Conservation (phyloP, 2,797 vertebrate genomes). For the Bovichtus variegatus region DNA sequence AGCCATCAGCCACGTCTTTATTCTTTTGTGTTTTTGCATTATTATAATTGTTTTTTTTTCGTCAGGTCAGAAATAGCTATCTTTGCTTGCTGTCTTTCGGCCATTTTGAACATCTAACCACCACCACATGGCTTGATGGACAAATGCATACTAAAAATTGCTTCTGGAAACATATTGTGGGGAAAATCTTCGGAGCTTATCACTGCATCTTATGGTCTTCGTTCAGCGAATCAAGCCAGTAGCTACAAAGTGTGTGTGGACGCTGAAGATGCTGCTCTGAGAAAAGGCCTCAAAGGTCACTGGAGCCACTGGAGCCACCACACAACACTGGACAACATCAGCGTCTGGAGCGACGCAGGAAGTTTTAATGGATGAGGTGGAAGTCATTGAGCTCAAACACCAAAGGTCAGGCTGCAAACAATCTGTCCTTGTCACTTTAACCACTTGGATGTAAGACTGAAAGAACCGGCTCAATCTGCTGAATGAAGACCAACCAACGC, state of each 20-base stretch:
- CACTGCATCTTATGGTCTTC: neutral
- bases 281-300: neutral
- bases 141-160: neutral
- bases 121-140: too few species aligned
- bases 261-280: neutral
- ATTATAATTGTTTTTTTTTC: constrained; percentile 25
- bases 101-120: rapidly evolving
- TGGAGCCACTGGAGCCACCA: neutral
- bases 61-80: neutral
- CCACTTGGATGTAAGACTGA: too few species aligned
- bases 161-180: neutral
- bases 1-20: neutral
- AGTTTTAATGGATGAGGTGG: too few species aligned
- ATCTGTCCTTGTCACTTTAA: too few species aligned
- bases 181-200: neutral
- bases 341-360: too few species aligned
- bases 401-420: too few species aligned
- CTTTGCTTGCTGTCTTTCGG: neutral
- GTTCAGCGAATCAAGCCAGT: neutral
- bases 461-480: too few species aligned
- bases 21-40: constrained; percentile 4
- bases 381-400: too few species aligned
- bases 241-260: neutral
- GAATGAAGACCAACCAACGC: too few species aligned
- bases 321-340: neutral